Conservation (phyloP, 2,113 vertebrate genomes). For the Colinus virginianus region DNA sequence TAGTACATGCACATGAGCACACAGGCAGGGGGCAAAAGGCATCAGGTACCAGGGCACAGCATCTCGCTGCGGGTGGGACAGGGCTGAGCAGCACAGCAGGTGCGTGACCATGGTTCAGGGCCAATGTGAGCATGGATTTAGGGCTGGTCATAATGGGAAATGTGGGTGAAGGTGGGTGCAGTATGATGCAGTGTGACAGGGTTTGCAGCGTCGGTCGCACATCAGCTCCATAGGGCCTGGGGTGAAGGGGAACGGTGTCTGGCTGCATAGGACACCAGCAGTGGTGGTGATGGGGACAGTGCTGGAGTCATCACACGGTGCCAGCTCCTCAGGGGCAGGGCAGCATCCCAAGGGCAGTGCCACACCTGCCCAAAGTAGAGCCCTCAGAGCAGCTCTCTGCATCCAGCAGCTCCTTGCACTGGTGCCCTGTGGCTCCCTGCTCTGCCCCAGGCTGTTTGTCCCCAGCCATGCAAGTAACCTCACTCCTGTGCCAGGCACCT, state of each 20-base stretch:
- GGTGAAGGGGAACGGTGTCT: no score
- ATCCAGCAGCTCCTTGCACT: not conserved
- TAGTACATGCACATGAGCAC: not conserved
- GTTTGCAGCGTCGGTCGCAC: no score
- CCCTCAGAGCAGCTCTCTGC: not conserved
- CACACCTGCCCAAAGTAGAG: not conserved
- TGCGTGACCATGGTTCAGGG: not conserved
- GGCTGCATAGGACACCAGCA: not conserved
- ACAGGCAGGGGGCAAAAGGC: not conserved
- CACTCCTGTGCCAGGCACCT: not conserved
- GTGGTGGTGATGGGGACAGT: rapidly evolving
- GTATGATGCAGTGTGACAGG: not conserved
- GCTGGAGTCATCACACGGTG: rapidly evolving
- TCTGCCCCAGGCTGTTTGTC: rapidly evolving
- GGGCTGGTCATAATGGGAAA: rapidly evolving
- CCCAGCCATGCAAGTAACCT: rapidly evolving
- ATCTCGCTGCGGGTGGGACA: rapidly evolving
- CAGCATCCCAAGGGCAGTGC: not conserved
- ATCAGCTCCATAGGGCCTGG: not conserved
- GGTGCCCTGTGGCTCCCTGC: not conserved
- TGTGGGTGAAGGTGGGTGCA: not conserved
- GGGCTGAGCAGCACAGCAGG: not conserved
- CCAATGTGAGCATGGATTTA: not conserved
- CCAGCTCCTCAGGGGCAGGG: not conserved
- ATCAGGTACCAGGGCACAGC: rapidly evolving